A percentile compares a stretch with the other conserved stretches of the same genome.
phyloP scores from a whole-genome alignment of 92 coral and sea anemone species.

The Galaxea fascicularis region DNA sequence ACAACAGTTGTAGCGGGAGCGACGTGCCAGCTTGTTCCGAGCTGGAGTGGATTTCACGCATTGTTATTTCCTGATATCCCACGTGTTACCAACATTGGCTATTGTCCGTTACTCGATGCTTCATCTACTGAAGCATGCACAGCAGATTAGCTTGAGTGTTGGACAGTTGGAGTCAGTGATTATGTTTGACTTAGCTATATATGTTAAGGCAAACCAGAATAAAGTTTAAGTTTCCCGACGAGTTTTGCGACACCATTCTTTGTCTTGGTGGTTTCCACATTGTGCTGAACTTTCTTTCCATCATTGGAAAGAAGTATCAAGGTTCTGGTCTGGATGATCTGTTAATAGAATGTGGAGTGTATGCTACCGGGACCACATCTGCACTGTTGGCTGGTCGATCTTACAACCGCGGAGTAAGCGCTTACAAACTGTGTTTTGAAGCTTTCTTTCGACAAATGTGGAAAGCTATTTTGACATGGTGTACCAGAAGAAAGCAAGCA shows the following conservation, averaged over 20 bases:
- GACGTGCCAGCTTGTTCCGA: conserved; percentile 24
- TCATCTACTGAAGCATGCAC: conserved; percentile 61
- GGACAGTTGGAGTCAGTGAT: conserved; percentile 55
- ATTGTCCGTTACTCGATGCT: conserved; percentile 71
- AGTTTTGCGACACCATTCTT: conserved; percentile 54
- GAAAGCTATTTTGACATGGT: conserved; percentile 18
- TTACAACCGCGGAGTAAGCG: neutral
- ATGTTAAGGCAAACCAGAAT: conserved; percentile 66
- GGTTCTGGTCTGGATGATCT: neutral
- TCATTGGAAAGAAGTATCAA: conserved; percentile 59
- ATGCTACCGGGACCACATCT: neutral
- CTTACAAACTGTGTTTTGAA: conserved; percentile 15
- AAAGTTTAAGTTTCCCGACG: conserved; percentile 56
- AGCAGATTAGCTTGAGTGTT: conserved; percentile 35
- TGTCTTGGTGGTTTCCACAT: conserved; percentile 66
- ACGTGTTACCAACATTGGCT: conserved; percentile 50
- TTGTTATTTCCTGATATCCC: conserved; percentile 37
- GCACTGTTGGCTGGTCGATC: neutral
- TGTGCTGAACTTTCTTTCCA: conserved; percentile 50
- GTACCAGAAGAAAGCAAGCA: conserved; percentile 11
- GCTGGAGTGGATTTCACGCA: conserved; percentile 45
- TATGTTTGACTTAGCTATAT: conserved; percentile 67
- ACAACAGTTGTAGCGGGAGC: neutral
- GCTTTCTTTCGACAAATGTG: conserved; percentile 24
- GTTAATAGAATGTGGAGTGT: neutral